Conservation (phyloP, 30 jellyfish, hydroid and myxozoan genomes). For the Sanderia malayensis region DNA sequence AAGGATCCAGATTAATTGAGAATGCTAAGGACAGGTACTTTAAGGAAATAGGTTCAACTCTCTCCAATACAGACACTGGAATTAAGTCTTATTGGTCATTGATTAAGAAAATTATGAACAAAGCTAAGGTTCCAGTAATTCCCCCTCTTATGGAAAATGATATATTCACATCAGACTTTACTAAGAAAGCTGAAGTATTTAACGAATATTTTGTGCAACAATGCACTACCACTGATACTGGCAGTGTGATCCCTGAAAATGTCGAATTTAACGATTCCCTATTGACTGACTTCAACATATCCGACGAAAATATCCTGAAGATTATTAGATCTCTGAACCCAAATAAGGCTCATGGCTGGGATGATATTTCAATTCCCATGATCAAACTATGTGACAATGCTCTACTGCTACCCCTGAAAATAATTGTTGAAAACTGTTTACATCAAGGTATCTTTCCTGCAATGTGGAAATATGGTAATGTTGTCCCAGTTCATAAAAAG, state of each 20-base stretch:
- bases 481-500: slow-evolving; percentile 34
- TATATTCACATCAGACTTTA: slow-evolving; percentile 16
- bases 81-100: slow-evolving; percentile 35
- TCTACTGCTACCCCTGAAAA: slow-evolving; percentile 26
- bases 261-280: neutral
- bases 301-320: slow-evolving; percentile 14
- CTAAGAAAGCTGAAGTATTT: slow-evolving; percentile 26
- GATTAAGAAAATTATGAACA: slow-evolving; percentile 17
- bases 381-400: slow-evolving; percentile 38
- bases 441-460: slow-evolving; percentile 15
- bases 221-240: slow-evolving; percentile 26
- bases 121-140: slow-evolving; percentile 26
- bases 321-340: slow-evolving; percentile 29
- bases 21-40: slow-evolving; percentile 24
- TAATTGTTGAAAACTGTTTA: slow-evolving; percentile 7
- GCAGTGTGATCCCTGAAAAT: slow-evolving; percentile 15
- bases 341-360: slow-evolving; percentile 67
- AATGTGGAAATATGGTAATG: slow-evolving; percentile 30
- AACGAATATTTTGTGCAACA: slow-evolving; percentile 10
- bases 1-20: slow-evolving; percentile 16
- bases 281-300: neutral
- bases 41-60: slow-evolving; percentile 26
- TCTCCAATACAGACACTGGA: slow-evolving; percentile 24
- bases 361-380: slow-evolving; percentile 48
- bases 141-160: slow-evolving; percentile 33